Evolutionary conservation across 2,888 invertebrate species (phyloP).

Genomic region (Pyrrhosoma nymphula): DNA sequence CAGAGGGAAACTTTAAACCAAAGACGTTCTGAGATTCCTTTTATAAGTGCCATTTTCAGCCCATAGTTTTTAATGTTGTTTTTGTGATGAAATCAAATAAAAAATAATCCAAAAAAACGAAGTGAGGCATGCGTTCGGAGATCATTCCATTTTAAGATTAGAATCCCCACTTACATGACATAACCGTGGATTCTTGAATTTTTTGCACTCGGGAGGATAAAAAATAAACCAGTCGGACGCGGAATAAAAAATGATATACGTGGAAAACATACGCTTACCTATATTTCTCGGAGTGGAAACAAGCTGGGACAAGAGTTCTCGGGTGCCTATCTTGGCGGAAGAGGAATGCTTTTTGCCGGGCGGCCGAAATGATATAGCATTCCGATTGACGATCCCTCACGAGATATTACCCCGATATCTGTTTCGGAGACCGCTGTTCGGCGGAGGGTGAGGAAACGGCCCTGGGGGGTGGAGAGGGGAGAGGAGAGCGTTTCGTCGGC

Average conservation of each 20-base stretch:
- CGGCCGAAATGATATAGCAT: conserved; percentile 27
- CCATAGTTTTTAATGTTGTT: too few species aligned
- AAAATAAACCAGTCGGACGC: neutral
- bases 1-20: too few species aligned
- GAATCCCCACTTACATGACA: neutral
- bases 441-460: neutral
- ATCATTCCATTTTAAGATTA: neutral
- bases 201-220: neutral
- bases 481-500: neutral
- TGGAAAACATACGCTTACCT: neutral
- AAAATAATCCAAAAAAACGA: too few species aligned
- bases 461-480: neutral
- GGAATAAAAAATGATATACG: neutral
- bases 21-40: too few species aligned
- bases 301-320: neutral
- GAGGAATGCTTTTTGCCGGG: conserved; percentile 12
- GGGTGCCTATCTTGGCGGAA: conserved; percentile 26
- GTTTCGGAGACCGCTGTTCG: conserved; percentile 22
- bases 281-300: conserved; percentile 5
- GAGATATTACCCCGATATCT: conserved; percentile 36
- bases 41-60: too few species aligned
- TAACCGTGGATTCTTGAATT: neutral
- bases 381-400: conserved; percentile 21
- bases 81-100: too few species aligned
- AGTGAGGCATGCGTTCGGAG: neutral